Base-by-base conservation (phyloP, 1,140 invertebrate genomes). In the Bombus superbus region DNA sequence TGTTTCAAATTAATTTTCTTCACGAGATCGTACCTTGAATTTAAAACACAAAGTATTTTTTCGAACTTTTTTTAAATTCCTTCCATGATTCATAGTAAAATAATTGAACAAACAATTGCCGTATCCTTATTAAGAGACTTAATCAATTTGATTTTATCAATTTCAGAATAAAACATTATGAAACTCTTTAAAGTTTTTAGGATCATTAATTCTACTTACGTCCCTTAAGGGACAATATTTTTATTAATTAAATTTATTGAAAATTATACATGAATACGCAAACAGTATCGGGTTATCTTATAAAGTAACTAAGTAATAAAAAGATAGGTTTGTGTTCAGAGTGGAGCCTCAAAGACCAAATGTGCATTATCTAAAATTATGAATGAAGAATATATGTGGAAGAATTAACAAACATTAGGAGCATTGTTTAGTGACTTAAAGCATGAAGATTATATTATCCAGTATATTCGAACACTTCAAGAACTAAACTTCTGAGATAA, bases 81-180 rank as follows among this genome's bases (percentile, higher is more conserved):
- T 18, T 6, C 18, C 13, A 22, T 35, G 22, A 42, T 42, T 72
- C 28, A 42, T 10, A 35, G 13, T 35, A 53, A 25, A 35, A 28
- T 25, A 32, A 47, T 53, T 53, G 11, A 75, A 53, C 22, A 3
- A 22, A 74, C 28, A 57, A 53, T 35, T 74, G 18, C 35, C 15
- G 0, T 47, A 32, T 44, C 8, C 18, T 42, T n/a, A n/a, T 62
- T 38, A 40, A 35, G 47, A 53, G 13, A 44, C 25, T 85, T 85
- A 85, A 85, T 80, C 83, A 80, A 85, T 59, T 44, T 80, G 40
- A 80, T 64, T 85, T 80, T 85, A 85, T 85, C 53, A 84, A 79
- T 84, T 84, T 84, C 83, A 84, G 75, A 84, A 42, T 62, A 47
- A 84, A 66, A 59, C 25, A 18, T 59, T 57, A 35, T 13, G 32